A percentile compares a stretch with the other conserved stretches of the same genome.
These are phyloP conservation scores for Dascillus cervinus DNA, from an alignment of 2,888 invertebrate genomes.

Conservation along the genomic window DNA sequence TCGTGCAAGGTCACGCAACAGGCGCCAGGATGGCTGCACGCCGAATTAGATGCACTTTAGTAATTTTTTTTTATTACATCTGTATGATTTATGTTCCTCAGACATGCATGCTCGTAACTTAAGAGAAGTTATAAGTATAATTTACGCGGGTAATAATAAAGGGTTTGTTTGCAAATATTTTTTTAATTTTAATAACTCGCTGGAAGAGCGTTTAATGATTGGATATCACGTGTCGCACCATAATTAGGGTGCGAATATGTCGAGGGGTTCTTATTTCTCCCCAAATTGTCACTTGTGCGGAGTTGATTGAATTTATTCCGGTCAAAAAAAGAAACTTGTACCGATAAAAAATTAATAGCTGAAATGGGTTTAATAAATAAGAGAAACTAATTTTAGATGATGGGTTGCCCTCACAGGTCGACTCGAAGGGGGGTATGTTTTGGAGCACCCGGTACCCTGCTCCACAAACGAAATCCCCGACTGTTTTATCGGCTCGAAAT, in stretches of 20 bases:
- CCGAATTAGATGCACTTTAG: constrained; percentile 37
- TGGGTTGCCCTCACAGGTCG: constrained; percentile 35
- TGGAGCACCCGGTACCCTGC: constrained; percentile 36
- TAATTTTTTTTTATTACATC: constrained; percentile 19
- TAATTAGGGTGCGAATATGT: too few relatives aligned
- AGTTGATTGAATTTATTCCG: too few relatives aligned
- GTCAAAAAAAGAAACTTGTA: too few relatives aligned
- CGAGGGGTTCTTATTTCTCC: too few relatives aligned
- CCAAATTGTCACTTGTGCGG: too few relatives aligned
- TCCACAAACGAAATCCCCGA: constrained; percentile 37
- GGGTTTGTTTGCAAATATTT: constrained; percentile 13
- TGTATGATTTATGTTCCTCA: constrained; percentile 31
- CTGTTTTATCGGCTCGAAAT: constrained; percentile 38
- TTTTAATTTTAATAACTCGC: too few relatives aligned
- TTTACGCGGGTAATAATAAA: constrained; percentile 15
- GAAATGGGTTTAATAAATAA: constrained; percentile 27
- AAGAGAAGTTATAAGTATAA: constrained; percentile 16
- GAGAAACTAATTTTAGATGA: constrained; percentile 24
- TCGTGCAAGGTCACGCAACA: constrained; percentile 26
- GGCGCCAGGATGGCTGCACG: constrained; percentile 37
- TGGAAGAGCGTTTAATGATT: too few relatives aligned
- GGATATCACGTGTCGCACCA: too few relatives aligned
- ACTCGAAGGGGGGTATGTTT: constrained; percentile 35
- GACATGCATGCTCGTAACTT: constrained; percentile 30
- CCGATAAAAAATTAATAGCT: constrained; percentile 12